Evolutionary conservation across 2,888 invertebrate species (phyloP).

Genomic region (Campaea margaritaria): DNA sequence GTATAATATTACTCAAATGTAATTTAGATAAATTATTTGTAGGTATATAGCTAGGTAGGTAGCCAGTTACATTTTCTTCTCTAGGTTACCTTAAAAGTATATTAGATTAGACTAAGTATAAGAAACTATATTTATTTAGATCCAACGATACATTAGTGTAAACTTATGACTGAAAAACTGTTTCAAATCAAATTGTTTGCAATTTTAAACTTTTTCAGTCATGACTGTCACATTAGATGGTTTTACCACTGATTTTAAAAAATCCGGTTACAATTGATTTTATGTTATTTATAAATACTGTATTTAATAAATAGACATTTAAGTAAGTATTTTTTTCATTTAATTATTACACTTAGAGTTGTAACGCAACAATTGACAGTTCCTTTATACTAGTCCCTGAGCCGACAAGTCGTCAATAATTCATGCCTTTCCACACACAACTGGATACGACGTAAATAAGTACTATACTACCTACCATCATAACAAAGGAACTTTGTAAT

Average conservation of each 20-base stretch:
- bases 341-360: not conserved
- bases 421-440: no score
- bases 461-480: no score
- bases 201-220: slow-evolving; percentile 77
- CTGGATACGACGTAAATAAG: no score
- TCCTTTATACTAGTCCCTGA: no score
- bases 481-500: no score
- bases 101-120: slow-evolving; percentile 16
- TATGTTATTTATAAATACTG: not conserved
- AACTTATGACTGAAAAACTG: slow-evolving; percentile 83
- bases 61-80: slow-evolving; percentile 3
- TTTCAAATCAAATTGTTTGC: slow-evolving; percentile 47
- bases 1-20: no score
- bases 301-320: not conserved
- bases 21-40: not conserved
- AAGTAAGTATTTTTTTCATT: not conserved
- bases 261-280: not conserved
- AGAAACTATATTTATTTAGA: not conserved
- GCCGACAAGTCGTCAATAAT: no score
- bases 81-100: slow-evolving; percentile 31
- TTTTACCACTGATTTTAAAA: slow-evolving; percentile 11
- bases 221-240: slow-evolving; percentile 66
- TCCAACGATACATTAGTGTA: slow-evolving; percentile 33
- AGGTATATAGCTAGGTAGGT: slow-evolving; percentile 13
- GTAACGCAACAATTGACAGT: no score